Evolutionary conservation across 2,888 invertebrate species (phyloP), one percentile per base, ranked within the genome.

Genomic region (Drosophila melanocephala): DNA sequence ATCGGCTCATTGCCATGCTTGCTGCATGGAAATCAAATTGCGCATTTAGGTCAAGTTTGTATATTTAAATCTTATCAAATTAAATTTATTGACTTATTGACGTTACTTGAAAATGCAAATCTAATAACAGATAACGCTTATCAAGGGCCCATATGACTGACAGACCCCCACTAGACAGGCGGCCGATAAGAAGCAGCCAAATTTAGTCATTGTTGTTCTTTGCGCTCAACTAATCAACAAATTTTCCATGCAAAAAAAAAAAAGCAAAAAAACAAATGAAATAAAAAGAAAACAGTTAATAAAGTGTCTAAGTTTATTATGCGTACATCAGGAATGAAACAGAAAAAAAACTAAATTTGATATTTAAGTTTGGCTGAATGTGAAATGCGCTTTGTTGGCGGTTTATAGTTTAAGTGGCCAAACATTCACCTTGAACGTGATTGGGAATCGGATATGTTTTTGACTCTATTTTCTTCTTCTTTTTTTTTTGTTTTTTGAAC

Each of bases 341-440:
- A 12, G 1, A n/a, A 35, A 33, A 33, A 19, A 30, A 30, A 53
- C 44, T 22, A 35, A 50, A 14, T 26, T 28, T 28, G 19, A 19
- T 22, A n/a, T 72, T 62, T 42, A 26, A 22, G 32, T 32, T 26
- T 16, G 30, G 42, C 16, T 44, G n/a, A 78, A 71, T 42, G 5
- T 52, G 61, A 78, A 59, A 65, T 39, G 58, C 37, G 77, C 77
- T 53, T 42, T n/a, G 51, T 42, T 50, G 26, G 39, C 79, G 69
- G 28, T 72, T 79, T 64, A 32, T 55, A 47, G 52, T 55, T 58
- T 14, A 60, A 52, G 35, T 57, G 42, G 35, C 44, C 67, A 42
- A 83, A 63, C 91, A 89, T 89, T 89, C 79, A 89, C 91, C 89
- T 87, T 91, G 89, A 90, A 90, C 89, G 91, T 89, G 91, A 90